phyloP scores from a whole-genome alignment of 2,888 invertebrate species.

The Mantis religiosa region DNA sequence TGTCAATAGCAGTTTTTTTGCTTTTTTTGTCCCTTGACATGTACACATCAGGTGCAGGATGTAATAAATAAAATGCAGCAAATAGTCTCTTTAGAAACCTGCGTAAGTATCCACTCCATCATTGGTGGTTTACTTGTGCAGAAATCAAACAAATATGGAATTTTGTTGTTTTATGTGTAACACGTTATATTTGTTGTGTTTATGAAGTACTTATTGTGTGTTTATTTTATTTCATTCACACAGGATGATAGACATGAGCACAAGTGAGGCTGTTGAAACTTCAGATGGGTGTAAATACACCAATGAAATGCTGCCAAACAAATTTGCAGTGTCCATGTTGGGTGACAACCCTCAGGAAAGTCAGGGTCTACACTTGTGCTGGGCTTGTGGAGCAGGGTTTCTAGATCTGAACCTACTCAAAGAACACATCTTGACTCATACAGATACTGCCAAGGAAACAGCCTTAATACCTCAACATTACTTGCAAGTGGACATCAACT shows the following conservation, averaged over 20 bases:
- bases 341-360: background rate
- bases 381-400: slow-evolving; percentile 6
- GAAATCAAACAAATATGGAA: too few relatives aligned
- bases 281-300: background rate
- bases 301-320: background rate
- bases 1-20: too few relatives aligned
- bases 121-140: too few relatives aligned
- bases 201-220: too few relatives aligned
- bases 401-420: background rate
- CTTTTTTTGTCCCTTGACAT: too few relatives aligned
- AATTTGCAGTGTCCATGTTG: background rate
- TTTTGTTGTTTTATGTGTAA: too few relatives aligned
- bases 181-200: too few relatives aligned
- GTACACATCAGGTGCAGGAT: too few relatives aligned
- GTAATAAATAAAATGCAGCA: too few relatives aligned
- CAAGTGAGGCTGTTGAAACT: background rate
- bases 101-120: too few relatives aligned
- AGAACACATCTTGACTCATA: background rate
- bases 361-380: background rate
- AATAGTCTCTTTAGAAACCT: too few relatives aligned
- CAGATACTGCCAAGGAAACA: background rate
- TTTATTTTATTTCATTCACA: too few relatives aligned
- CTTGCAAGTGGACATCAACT: background rate
- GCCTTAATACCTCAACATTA: background rate
- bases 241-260: background rate